These are phyloP conservation scores for Myopa tessellatipennis DNA, from an alignment of 2,888 invertebrate species.

Conservation along the genomic window DNA sequence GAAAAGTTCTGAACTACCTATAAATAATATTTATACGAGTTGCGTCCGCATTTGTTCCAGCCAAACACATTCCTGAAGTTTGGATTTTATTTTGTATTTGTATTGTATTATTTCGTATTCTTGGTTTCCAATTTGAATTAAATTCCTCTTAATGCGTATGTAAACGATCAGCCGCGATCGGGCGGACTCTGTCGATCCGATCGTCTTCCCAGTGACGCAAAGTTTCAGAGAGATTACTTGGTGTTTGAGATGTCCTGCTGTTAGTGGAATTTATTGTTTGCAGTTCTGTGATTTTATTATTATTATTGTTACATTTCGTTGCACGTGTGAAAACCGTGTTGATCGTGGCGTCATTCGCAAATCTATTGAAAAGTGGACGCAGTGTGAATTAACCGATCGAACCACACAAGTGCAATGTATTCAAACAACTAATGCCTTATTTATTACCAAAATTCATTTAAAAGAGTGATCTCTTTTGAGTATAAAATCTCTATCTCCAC, in stretches of 20 bases:
- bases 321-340: constrained; percentile 17
- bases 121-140: constrained; percentile 60
- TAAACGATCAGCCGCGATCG: constrained; percentile 30
- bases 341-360: background rate
- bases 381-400: background rate
- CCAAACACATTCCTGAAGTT: constrained; percentile 30
- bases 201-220: constrained; percentile 16
- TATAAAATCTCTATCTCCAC: too few species aligned
- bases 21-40: constrained; percentile 45
- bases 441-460: too few species aligned
- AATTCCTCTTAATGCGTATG: constrained; percentile 38
- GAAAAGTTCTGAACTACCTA: constrained; percentile 25
- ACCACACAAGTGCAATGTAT: background rate
- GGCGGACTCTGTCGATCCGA: background rate
- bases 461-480: too few species aligned
- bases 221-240: constrained; percentile 28
- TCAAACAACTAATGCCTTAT: too few species aligned
- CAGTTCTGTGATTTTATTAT: constrained; percentile 25
- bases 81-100: constrained; percentile 14
- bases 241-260: constrained; percentile 48
- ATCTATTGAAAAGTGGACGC: background rate
- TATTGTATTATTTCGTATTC: constrained; percentile 1
- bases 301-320: constrained; percentile 9
- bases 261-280: constrained; percentile 49
- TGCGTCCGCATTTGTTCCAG: constrained; percentile 3